These are phyloP conservation scores for Hyperoodon ampullatus DNA, from an alignment of 2,113 vertebrate species.

Conservation along the genomic window DNA sequence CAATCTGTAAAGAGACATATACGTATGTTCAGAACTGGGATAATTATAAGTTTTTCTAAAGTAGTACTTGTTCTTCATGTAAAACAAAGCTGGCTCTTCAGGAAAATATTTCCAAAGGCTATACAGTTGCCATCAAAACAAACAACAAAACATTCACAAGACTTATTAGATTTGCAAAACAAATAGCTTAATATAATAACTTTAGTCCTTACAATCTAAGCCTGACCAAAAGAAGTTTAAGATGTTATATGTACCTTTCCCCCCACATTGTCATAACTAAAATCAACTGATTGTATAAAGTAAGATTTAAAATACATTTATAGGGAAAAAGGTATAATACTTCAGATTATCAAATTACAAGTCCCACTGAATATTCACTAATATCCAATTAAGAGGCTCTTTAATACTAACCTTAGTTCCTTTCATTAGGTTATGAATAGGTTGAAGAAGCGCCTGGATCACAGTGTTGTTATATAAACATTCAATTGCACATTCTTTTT, in stretches of 20 bases:
- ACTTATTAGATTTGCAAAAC: conserved; percentile 33
- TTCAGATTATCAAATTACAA: conserved; percentile 32
- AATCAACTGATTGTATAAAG: conserved; percentile 5
- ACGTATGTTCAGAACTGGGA: background rate
- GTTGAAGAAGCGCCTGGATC: conserved; percentile 89
- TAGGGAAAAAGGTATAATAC: background rate
- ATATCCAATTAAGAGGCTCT: background rate
- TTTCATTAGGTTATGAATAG: conserved; percentile 87
- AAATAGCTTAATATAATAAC: conserved; percentile 30
- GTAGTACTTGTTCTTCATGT: background rate
- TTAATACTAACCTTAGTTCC: conserved; percentile 88
- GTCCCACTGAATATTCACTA: background rate
- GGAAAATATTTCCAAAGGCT: conserved; percentile 50
- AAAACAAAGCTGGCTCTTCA: background rate
- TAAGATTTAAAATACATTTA: conserved; percentile 25
- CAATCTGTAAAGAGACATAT: background rate
- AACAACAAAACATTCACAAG: conserved; percentile 12
- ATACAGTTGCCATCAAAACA: conserved; percentile 39
- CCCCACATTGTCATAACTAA: background rate
- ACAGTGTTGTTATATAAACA: conserved; percentile 89
- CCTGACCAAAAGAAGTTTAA: background rate
- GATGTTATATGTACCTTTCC: background rate
- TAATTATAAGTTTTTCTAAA: background rate
- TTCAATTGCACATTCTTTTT: conserved; percentile 89
- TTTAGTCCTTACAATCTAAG: background rate